Percentiles rank a stretch among this genome's conserved stretches.
These are phyloP conservation scores for Callipepla californica DNA, from an alignment of 2,113 vertebrate species.

Conservation along the genomic window DNA sequence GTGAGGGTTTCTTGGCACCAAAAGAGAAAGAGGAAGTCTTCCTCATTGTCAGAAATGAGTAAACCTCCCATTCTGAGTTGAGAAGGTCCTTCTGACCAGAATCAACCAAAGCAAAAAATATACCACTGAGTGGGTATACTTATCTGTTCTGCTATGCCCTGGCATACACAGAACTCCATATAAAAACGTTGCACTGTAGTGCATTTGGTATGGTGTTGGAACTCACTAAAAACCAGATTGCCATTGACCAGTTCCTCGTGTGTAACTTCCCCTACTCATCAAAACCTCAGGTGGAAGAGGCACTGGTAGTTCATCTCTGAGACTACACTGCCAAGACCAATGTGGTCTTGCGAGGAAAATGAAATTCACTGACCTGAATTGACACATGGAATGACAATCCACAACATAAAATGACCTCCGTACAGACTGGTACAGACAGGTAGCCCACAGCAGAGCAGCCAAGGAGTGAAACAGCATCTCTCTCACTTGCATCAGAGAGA, in stretches of 20 bases:
- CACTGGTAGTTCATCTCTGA: constrained; percentile 9
- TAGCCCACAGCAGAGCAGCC: constrained; percentile 54
- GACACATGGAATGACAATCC: constrained; percentile 28
- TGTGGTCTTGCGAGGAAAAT: not conserved
- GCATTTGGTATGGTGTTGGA: not conserved
- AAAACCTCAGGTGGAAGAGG: not conserved
- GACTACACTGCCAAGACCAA: constrained; percentile 23
- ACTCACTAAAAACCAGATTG: not conserved
- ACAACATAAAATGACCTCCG: constrained; percentile 17
- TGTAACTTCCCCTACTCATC: not conserved
- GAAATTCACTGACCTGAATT: not conserved
- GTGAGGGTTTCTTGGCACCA: constrained; percentile 54
- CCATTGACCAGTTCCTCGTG: not conserved
- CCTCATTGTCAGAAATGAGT: constrained; percentile 31
- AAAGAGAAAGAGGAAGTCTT: constrained; percentile 42
- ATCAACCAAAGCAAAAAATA: not conserved
- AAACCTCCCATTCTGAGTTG: constrained; percentile 13
- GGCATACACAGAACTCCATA: not conserved
- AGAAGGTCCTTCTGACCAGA: constrained; percentile 23
- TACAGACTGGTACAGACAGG: constrained; percentile 18
- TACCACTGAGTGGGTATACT: not conserved
- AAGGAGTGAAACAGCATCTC: constrained; percentile 47
- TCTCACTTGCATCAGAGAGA: not conserved
- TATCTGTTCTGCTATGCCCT: not conserved
- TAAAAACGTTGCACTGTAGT: not conserved